Evolutionary conservation across 2,797 vertebrate species (phyloP).

Genomic region (Anolis apletophallus): DNA sequence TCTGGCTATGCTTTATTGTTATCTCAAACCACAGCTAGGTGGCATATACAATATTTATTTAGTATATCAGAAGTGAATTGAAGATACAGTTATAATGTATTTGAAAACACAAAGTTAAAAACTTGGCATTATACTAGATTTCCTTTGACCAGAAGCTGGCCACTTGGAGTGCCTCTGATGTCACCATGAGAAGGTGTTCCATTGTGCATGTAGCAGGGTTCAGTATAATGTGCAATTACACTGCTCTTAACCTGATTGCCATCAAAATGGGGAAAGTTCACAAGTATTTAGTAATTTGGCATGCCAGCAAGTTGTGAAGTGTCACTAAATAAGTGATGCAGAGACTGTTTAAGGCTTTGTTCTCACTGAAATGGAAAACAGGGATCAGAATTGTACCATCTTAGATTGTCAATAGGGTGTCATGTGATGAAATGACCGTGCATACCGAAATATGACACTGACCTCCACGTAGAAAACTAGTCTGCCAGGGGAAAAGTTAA

Average conservation of each 20-base stretch:
- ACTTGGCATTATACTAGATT: no score
- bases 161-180: no score
- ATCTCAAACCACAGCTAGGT: background rate
- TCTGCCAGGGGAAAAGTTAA: background rate
- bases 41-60: background rate
- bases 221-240: background rate
- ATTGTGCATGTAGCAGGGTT: no score
- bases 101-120: no score
- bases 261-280: background rate
- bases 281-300: background rate
- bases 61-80: no score
- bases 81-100: no score
- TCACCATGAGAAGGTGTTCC: no score
- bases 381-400: background rate
- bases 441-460: background rate
- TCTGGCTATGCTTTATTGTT: background rate
- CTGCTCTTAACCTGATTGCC: background rate
- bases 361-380: background rate
- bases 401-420: background rate
- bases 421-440: background rate
- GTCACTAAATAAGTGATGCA: background rate
- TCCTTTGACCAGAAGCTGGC: no score
- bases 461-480: background rate
- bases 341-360: background rate
- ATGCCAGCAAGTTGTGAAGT: background rate